Evolutionary conservation across 2,888 invertebrate species (phyloP).

Genomic region (Luffia ferchaultella): DNA sequence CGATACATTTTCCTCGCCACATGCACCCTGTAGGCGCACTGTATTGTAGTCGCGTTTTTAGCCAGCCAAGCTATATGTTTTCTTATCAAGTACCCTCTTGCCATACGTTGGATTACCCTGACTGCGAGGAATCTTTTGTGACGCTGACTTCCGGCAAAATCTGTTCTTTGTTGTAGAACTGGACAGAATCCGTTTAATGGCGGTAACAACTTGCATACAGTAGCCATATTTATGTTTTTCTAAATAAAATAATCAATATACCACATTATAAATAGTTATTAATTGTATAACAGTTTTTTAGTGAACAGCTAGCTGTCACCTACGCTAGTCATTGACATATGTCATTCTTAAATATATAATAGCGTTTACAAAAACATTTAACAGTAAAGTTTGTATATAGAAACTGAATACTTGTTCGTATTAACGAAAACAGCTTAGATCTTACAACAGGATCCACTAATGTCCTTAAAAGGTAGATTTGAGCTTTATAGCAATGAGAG

Average conservation of each 20-base stretch:
- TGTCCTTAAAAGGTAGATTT: no score
- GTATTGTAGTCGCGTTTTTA: conserved; percentile 40
- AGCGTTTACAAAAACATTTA: no score
- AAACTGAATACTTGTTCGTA: no score
- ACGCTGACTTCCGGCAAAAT: conserved; percentile 32
- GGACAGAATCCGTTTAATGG: conserved; percentile 28
- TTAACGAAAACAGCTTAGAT: no score
- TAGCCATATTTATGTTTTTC: conserved; percentile 35
- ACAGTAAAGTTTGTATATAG: no score
- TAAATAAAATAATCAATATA: conserved; percentile 2
- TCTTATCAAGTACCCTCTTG: conserved; percentile 40
- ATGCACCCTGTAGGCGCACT: conserved; percentile 43
- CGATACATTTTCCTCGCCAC: conserved; percentile 34
- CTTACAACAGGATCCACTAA: no score
- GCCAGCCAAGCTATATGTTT: conserved; percentile 44
- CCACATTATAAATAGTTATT: neutral
- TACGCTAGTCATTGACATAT: no score
- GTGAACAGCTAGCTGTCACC: conserved; percentile 2
- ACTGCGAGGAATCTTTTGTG: conserved; percentile 34
- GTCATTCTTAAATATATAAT: no score
- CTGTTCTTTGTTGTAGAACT: conserved; percentile 31
- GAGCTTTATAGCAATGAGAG: no score
- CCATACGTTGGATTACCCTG: conserved; percentile 34
- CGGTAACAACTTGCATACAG: conserved; percentile 32
- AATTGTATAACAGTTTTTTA: neutral